Percentiles rank a stretch among this genome's conserved stretches.
Evolutionary conservation across 2,113 vertebrate genomes (phyloP).

Genomic region (Illadopsis cleaveri): DNA sequence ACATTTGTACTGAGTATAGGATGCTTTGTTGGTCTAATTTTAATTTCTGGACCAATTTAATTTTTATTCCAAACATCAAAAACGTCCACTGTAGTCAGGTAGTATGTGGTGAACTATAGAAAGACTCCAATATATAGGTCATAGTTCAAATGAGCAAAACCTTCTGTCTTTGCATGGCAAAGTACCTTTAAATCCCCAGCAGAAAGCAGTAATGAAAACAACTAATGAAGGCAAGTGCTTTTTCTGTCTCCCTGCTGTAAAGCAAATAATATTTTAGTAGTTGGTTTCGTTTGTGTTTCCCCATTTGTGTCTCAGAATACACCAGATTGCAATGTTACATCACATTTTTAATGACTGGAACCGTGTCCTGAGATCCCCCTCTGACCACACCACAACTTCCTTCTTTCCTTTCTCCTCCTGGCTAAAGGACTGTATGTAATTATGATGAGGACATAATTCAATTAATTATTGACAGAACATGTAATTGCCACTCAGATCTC

Average conservation of each 20-base stretch:
- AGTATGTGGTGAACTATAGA: neutral
- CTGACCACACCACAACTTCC: slow-evolving; percentile 43
- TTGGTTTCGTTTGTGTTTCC: neutral
- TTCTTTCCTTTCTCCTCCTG: slow-evolving; percentile 2
- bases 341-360: slow-evolving; percentile 47
- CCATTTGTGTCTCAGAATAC: slow-evolving; percentile 45
- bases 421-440: slow-evolving; percentile 16
- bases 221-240: neutral
- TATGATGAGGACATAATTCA: slow-evolving; percentile 33
- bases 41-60: neutral
- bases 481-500: neutral
- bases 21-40: neutral
- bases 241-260: neutral
- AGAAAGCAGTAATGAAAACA: neutral
- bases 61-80: neutral
- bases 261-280: neutral
- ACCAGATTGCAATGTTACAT: slow-evolving; percentile 49
- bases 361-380: slow-evolving; percentile 56
- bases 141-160: neutral
- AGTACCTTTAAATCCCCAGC: neutral
- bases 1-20: neutral
- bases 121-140: neutral
- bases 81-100: neutral
- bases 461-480: slow-evolving; percentile 49
- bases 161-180: neutral